A percentile compares a stretch with the other conserved stretches of the same genome.
These are phyloP conservation scores for Coenobita brevimanus DNA, from an alignment of 1,140 invertebrate genomes.

Conservation along the genomic window DNA sequence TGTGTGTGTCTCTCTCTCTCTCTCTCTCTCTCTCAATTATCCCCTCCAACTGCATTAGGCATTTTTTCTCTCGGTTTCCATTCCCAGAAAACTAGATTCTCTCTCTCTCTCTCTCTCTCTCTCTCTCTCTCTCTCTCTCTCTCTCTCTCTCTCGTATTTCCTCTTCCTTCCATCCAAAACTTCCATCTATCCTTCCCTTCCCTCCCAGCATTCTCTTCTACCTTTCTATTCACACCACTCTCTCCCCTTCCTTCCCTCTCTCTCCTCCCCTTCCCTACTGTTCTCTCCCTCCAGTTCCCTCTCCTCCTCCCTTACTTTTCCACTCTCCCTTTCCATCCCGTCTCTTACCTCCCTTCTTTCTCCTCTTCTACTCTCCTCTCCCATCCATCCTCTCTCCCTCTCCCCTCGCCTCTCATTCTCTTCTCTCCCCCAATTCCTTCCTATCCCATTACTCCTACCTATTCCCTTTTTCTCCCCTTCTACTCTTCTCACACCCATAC, in stretches of 20 bases:
- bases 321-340: background rate
- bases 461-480: background rate
- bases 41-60: no score
- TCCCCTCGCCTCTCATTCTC: background rate
- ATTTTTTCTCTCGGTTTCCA: no score
- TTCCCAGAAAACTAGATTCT: background rate
- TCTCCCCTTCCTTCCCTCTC: conserved; percentile 4
- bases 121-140: background rate
- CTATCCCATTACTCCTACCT: background rate
- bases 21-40: conserved; percentile 22
- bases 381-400: background rate
- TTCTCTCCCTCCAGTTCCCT: background rate
- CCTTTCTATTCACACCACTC: background rate
- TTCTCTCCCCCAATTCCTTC: background rate
- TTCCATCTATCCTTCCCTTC: background rate
- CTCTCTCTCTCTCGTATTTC: background rate
- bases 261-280: background rate
- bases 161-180: no score
- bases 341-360: background rate
- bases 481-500: background rate
- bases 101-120: background rate
- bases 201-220: background rate
- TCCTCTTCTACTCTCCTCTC: background rate
- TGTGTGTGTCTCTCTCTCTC: conserved; percentile 27
- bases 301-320: background rate